A percentile compares a stretch with the other conserved stretches of the same genome.
Conservation (phyloP, 2,888 invertebrate genomes). For the Cephus nigrinus region DNA sequence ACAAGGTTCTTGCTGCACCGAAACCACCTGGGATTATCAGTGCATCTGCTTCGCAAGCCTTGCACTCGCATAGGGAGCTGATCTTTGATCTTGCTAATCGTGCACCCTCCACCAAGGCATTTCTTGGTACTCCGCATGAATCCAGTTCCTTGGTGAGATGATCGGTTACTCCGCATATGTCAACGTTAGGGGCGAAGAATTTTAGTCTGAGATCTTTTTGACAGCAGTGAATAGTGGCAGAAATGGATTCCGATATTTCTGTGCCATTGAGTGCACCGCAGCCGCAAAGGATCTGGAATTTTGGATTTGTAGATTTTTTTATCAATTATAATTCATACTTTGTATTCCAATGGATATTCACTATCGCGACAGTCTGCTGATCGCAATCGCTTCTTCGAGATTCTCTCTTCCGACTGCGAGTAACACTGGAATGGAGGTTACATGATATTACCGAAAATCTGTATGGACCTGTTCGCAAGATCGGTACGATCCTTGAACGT, state of each 20-base stretch:
- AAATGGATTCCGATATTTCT: conserved; percentile 70
- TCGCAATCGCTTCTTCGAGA: conserved; percentile 25
- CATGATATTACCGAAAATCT: background rate
- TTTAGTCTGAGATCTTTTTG: conserved; percentile 36
- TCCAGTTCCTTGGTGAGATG: conserved; percentile 45
- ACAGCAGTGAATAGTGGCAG: conserved; percentile 51
- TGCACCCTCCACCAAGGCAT: conserved; percentile 69
- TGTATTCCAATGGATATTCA: conserved; percentile 24
- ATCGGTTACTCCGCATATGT: conserved; percentile 38
- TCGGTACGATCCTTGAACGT: background rate
- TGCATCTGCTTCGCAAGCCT: conserved; percentile 63
- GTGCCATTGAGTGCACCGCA: conserved; percentile 70
- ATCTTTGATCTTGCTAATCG: conserved; percentile 67
- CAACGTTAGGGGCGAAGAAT: conserved; percentile 50
- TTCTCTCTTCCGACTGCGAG: conserved; percentile 11
- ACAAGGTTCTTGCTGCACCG: conserved; percentile 71
- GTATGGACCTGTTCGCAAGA: background rate
- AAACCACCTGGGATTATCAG: conserved; percentile 72
- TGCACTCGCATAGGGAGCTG: conserved; percentile 62
- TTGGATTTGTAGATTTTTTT: background rate
- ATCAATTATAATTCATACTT: conserved; percentile 9
- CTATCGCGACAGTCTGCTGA: conserved; percentile 37
- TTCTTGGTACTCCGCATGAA: conserved; percentile 48
- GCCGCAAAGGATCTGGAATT: conserved; percentile 67
- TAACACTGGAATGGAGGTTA: conserved; percentile 31